phyloP scores from a whole-genome alignment of 2,888 invertebrate species.

The Synergus itoensis region DNA sequence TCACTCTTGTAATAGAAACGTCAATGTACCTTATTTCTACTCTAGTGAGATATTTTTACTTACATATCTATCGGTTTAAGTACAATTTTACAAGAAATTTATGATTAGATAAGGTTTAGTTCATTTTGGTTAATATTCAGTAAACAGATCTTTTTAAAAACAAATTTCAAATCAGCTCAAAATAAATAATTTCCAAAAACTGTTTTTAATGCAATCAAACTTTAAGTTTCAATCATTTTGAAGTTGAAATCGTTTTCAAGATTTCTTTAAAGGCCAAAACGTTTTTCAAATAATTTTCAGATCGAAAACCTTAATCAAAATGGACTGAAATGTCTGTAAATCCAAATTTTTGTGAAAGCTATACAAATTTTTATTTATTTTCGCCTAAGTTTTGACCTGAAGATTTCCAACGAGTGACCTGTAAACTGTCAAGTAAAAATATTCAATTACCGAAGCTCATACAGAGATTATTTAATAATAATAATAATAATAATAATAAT shows the following conservation, averaged over 20 bases:
- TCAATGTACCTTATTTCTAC: neutral
- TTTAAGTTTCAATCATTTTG: neutral
- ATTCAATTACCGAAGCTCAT: slow-evolving; percentile 7
- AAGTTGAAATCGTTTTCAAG: neutral
- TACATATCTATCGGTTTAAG: neutral
- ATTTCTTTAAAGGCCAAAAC: neutral
- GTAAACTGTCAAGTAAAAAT: neutral
- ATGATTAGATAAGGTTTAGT: neutral
- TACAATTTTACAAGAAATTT: neutral
- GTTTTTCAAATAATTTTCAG: neutral
- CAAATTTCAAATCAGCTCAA: neutral
- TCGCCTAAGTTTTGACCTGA: neutral
- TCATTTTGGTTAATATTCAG: neutral
- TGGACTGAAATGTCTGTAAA: neutral
- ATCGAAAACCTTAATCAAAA: neutral
- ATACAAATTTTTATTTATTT: slow-evolving; percentile 18
- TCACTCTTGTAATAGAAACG: neutral
- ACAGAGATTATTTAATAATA: neutral
- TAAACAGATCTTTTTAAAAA: neutral
- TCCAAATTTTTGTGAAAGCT: neutral
- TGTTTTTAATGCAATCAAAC: neutral
- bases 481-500: neutral
- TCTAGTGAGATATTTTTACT: neutral
- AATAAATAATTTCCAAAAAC: neutral
- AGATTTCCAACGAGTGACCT: slow-evolving; percentile 2